Conservation (phyloP, 2,113 vertebrate species). For the Rynchops niger region DNA sequence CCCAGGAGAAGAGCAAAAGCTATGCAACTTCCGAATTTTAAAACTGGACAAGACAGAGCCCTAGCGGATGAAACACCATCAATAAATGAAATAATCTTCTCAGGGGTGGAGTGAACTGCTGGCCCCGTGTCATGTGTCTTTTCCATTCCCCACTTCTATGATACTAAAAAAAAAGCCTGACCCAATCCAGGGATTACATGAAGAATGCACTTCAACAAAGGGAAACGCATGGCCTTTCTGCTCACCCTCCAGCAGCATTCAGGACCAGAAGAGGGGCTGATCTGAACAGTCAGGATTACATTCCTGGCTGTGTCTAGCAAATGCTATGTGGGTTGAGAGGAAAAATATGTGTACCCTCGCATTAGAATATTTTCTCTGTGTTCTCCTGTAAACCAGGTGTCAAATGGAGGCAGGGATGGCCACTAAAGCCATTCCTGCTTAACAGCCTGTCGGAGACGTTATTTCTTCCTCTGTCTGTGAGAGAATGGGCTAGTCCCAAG, state of each 20-base stretch:
- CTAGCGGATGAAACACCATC: not conserved
- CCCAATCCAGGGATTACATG: slow-evolving; percentile 34
- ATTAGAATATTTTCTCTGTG: not conserved
- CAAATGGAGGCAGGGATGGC: not conserved
- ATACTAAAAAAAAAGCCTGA: slow-evolving; percentile 18
- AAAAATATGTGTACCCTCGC: not conserved
- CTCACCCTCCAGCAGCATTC: not conserved
- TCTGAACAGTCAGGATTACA: slow-evolving; percentile 11
- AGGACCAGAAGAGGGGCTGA: not conserved
- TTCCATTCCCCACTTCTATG: slow-evolving; percentile 13
- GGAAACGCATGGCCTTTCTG: slow-evolving; percentile 8
- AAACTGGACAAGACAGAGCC: not conserved
- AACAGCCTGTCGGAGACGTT: not conserved
- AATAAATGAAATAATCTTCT: not conserved
- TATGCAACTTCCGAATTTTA: not conserved
- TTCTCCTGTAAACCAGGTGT: not conserved
- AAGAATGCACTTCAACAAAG: slow-evolving; percentile 58
- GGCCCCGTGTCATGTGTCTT: slow-evolving; percentile 27
- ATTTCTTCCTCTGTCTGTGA: not conserved
- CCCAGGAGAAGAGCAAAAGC: not conserved
- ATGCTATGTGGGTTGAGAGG: not conserved
- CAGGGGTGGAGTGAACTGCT: not conserved
- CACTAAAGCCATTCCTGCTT: not conserved
- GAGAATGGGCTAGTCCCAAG: not conserved
- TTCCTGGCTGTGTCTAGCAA: not conserved